Evolutionary conservation across 1,140 invertebrate genomes (phyloP), one percentile per base, ranked within the genome.

Genomic region (Diplogasteroides magnus): DNA sequence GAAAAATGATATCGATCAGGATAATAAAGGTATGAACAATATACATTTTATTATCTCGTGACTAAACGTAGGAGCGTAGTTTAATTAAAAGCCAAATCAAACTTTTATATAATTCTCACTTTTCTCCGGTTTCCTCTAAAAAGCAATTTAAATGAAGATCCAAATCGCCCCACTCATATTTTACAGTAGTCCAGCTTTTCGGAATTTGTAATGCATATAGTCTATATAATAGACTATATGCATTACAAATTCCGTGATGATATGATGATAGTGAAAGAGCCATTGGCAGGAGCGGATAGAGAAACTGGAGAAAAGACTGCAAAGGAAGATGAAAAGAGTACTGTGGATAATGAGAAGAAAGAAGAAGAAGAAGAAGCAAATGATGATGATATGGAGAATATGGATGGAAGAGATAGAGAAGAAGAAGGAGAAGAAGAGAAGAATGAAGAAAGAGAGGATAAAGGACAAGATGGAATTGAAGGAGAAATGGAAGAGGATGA

Each of bases 1-100:
- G 60, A 91, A 95, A 78, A 94, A 95, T 70, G 90, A 96, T 83
- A 93, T 95, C 85, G 91, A 92, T 62, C 90, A 89, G 2, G 89
- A 91, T 79, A 83, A 89, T 60, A 90, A 93, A 82, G 91, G 95
- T 84, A 26, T 13, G 55, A 56, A 0, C 23, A 19, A 19, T 56
- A n/a, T n/a, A n/a, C n/a, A n/a, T n/a, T n/a, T n/a, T n/a, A n/a
- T n/a, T n/a, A n/a, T n/a, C n/a, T n/a, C n/a, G n/a, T n/a, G n/a
- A n/a, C n/a, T n/a, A n/a, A n/a, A n/a, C n/a, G n/a, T n/a, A n/a
- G n/a, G n/a, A n/a, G n/a, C n/a, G n/a, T n/a, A n/a, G n/a, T n/a
- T n/a, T n/a, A n/a, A n/a, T n/a, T n/a, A n/a, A n/a, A n/a, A n/a
- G n/a, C n/a, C n/a, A n/a, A n/a, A n/a, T n/a, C n/a, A n/a, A n/a